Percentiles rank a stretch among this genome's conserved stretches.
phyloP scores from a whole-genome alignment of 2,888 invertebrate genomes.

The Zygothrica quintamaculata region DNA sequence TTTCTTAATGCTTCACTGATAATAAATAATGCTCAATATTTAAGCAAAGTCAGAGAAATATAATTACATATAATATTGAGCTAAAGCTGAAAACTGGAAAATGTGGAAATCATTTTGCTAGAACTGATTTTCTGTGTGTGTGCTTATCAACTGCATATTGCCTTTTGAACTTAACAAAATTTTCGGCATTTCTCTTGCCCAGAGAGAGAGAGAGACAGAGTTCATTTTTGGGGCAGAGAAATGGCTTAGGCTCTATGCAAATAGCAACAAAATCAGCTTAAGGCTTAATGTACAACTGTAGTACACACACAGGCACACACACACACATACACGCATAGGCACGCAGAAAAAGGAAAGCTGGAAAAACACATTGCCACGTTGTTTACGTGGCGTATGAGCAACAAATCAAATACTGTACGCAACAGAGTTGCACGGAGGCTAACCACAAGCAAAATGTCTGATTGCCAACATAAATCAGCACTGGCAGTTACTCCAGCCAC shows the following conservation, averaged over 20 bases:
- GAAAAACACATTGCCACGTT: slow-evolving; percentile 61
- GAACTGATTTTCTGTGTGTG: slow-evolving; percentile 12
- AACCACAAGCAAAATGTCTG: slow-evolving; percentile 72
- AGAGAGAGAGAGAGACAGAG: no score
- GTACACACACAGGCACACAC: neutral
- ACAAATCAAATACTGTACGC: slow-evolving; percentile 67
- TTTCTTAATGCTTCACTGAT: no score
- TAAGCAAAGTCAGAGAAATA: no score
- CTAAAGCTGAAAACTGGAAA: no score
- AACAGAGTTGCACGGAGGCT: slow-evolving; percentile 34
- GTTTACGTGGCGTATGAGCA: slow-evolving; percentile 78
- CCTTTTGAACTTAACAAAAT: slow-evolving; percentile 13
- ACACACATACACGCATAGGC: slow-evolving; percentile 2
- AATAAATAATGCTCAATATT: no score
- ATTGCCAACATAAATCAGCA: slow-evolving; percentile 78
- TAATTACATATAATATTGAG: no score
- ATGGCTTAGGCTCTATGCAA: slow-evolving; percentile 1
- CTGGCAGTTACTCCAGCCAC: slow-evolving; percentile 21
- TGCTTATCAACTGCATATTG: slow-evolving; percentile 14
- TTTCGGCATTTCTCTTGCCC: slow-evolving; percentile 10
- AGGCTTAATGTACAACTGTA: neutral
- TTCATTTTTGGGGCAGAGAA: slow-evolving; percentile 23
- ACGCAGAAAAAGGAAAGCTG: neutral
- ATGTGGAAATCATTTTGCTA: no score
- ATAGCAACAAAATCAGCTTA: neutral